Conservation (phyloP, 1,140 invertebrate genomes). For the Oncopodura yosiiana region DNA sequence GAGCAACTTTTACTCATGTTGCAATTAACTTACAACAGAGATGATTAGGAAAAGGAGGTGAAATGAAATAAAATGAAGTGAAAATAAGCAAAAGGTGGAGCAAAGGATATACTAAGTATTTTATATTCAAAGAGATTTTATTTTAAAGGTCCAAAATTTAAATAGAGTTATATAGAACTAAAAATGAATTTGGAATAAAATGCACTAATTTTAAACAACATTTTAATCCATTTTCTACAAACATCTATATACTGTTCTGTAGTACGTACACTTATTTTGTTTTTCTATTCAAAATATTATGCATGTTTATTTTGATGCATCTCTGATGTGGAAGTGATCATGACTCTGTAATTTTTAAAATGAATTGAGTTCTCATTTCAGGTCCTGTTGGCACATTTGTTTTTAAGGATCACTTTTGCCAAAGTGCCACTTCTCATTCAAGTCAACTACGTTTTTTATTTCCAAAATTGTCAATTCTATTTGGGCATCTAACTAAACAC, state of each 20-base stretch:
- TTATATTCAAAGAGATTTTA: no score
- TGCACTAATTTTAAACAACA: no score
- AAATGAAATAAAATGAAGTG: no score
- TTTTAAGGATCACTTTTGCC: conserved; percentile 34
- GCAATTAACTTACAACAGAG: no score
- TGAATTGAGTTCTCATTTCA: neutral
- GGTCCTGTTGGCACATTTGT: conserved; percentile 9
- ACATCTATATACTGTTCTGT: neutral
- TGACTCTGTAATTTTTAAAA: neutral
- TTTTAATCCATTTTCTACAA: no score
- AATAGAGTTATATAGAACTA: no score
- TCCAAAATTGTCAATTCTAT: conserved; percentile 4
- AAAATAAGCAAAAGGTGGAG: no score
- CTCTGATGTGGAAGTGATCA: neutral
- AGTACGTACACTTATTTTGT: neutral
- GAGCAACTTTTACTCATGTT: no score
- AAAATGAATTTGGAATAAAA: no score
- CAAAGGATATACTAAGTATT: no score
- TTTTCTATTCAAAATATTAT: neutral
- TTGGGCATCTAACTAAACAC: neutral
- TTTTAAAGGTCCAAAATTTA: no score
- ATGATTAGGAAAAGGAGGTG: no score
- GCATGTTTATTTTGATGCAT: neutral
- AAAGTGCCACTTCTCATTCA: conserved; percentile 29
- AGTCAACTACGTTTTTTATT: conserved; percentile 26